Evolutionary conservation across 2,888 invertebrate genomes (phyloP).

Genomic region (Philopedon plagiatum): DNA sequence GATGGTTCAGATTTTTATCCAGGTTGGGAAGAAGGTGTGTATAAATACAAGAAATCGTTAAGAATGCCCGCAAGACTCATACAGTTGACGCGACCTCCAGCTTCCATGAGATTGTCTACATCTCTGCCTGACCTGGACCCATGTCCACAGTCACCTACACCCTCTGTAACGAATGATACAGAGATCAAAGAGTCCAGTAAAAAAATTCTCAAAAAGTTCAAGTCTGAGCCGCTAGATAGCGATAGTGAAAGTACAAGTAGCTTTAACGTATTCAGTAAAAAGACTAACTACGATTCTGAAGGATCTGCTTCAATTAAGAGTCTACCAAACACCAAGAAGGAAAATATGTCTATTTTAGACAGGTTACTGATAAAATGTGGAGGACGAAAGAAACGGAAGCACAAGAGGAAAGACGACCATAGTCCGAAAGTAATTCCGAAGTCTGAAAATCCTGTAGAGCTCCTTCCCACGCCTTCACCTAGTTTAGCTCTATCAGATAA

Average conservation of each 20-base stretch:
- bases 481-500: slow-evolving; percentile 69
- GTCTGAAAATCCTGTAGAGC: slow-evolving; percentile 72
- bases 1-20: slow-evolving; percentile 82
- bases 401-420: slow-evolving; percentile 72
- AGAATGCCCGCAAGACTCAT: slow-evolving; percentile 87
- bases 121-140: slow-evolving; percentile 86
- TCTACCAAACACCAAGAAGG: slow-evolving; percentile 67
- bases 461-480: slow-evolving; percentile 76
- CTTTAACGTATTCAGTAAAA: slow-evolving; percentile 70
- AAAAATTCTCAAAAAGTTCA: slow-evolving; percentile 59
- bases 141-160: slow-evolving; percentile 79
- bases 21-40: slow-evolving; percentile 88
- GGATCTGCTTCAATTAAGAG: slow-evolving; percentile 80
- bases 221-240: slow-evolving; percentile 70
- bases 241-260: slow-evolving; percentile 80
- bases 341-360: slow-evolving; percentile 74
- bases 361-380: slow-evolving; percentile 78
- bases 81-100: slow-evolving; percentile 82
- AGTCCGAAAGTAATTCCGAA: slow-evolving; percentile 73
- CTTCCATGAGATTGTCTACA: slow-evolving; percentile 79
- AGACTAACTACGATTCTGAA: slow-evolving; percentile 76
- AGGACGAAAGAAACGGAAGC: slow-evolving; percentile 70
- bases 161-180: slow-evolving; percentile 76
- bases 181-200: slow-evolving; percentile 54
- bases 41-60: slow-evolving; percentile 84